phyloP scores from a whole-genome alignment of 2,113 vertebrate genomes.

The Sakesphorus luctuosus region DNA sequence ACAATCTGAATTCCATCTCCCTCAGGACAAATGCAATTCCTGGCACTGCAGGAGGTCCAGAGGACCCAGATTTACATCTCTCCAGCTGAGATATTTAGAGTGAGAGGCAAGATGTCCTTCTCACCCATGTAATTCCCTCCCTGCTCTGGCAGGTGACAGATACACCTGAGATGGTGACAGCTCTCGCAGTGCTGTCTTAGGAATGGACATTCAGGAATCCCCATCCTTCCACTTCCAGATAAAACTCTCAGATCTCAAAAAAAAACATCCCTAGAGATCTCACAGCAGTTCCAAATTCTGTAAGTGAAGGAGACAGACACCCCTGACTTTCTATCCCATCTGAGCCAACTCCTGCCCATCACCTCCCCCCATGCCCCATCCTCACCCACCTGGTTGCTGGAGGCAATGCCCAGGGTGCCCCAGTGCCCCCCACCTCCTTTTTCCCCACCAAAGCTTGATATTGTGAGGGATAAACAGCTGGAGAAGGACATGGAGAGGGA shows the following conservation, averaged over 20 bases:
- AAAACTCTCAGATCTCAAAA: neutral
- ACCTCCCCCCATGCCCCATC: neutral
- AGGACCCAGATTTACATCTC: neutral
- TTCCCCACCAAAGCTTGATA: neutral
- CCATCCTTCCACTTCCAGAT: neutral
- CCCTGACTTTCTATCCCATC: fast-evolving
- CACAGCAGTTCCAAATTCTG: neutral
- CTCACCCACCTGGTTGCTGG: neutral
- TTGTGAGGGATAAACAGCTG: neutral
- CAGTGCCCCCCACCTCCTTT: neutral
- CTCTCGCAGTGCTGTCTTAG: neutral
- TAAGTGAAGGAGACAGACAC: neutral
- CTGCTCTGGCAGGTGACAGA: neutral
- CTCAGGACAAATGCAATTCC: neutral
- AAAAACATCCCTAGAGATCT: neutral
- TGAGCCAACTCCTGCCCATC: neutral
- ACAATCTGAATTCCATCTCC: neutral
- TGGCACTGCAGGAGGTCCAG: neutral
- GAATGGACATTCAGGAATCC: neutral
- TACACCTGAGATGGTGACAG: neutral
- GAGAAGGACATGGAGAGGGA: neutral
- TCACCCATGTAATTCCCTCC: fast-evolving
- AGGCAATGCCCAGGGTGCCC: neutral
- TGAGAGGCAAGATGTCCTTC: neutral
- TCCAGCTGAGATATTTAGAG: neutral